These are phyloP conservation scores for Ceryle rudis DNA, from an alignment of 2,797 vertebrate species.

Conservation along the genomic window DNA sequence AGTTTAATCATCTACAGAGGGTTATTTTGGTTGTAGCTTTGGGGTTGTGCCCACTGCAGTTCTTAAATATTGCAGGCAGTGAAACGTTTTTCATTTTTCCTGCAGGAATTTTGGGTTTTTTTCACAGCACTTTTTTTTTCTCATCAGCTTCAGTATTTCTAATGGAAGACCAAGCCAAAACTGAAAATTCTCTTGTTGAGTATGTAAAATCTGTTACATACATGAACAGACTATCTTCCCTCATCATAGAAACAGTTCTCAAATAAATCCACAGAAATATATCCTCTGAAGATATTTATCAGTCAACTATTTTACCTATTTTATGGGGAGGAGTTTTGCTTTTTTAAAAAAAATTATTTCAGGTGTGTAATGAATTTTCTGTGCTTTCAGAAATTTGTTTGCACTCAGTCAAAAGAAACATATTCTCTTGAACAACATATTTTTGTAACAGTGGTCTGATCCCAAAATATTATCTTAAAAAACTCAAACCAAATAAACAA, in stretches of 20 bases:
- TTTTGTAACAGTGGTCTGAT: not conserved
- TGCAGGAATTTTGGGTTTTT: not conserved
- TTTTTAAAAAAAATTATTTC: not conserved
- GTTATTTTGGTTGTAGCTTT: not conserved
- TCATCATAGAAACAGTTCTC: not conserved
- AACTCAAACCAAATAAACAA: no score
- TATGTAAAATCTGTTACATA: not conserved
- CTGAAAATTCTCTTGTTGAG: not conserved
- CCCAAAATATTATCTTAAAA: not conserved
- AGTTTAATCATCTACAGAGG: not conserved
- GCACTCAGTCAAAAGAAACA: not conserved
- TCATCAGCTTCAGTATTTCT: not conserved
- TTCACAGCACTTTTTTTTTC: not conserved
- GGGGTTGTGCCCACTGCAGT: not conserved
- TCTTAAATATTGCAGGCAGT: not conserved
- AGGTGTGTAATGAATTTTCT: not conserved
- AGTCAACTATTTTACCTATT: not conserved
- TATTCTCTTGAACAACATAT: not conserved
- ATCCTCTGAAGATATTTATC: not conserved
- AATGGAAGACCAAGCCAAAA: not conserved
- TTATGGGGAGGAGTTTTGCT: not conserved
- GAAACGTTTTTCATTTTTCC: not conserved
- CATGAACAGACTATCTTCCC: not conserved
- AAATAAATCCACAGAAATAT: not conserved
- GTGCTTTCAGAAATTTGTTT: not conserved